Base-by-base conservation (phyloP, 2,113 vertebrate species). In the Sus scrofa region DNA sequence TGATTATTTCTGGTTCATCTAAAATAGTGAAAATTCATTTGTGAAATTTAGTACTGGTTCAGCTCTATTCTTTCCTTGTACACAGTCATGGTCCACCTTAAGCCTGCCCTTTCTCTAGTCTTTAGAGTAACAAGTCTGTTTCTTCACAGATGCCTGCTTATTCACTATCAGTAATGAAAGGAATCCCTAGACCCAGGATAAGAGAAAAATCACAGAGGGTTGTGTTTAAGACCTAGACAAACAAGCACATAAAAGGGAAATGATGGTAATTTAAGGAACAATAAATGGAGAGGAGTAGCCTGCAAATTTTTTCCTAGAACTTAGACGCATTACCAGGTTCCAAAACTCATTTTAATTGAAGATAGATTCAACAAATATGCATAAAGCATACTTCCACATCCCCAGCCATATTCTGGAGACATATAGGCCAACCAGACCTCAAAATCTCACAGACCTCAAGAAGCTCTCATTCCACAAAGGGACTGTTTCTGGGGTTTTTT, bases 311-410 rank as follows among this genome's bases (percentile, higher is more conserved):
- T 75, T 9, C 85, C 87, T 56, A 88, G 32, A 91, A 71, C 24
- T 30, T 52, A 81, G 71, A 75, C 39, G 82, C 30, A 86, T 32
- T 54, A 58, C 2, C 67, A 81, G 39, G 44, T 86, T 82, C 75
- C 52, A 68, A 91, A 62, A 50, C 3, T 68, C 70, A 3, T 91
- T 91, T 96, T 85, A 71, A 85, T 50, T 85, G 52, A 91, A 91
- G 60, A 85, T 27, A 74, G 18, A 87, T n/a, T 84, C 15, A 78
- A 74, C 18, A 88, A 84, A 68, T 30, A 54, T n/a, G 14, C 56
- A 26, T 24, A 52, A 15, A 78, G 22, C 37, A 39, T 26, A 65
- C 6, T 39, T 26, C 24, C 10, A 26, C 2, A 15, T 63, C 52
- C 34, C 77, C 56, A 67, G 37, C 34, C 32, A 39, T 27, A 11